Base-by-base conservation (phyloP, 2,797 vertebrate genomes). In the Epinephelus malabaricus region DNA sequence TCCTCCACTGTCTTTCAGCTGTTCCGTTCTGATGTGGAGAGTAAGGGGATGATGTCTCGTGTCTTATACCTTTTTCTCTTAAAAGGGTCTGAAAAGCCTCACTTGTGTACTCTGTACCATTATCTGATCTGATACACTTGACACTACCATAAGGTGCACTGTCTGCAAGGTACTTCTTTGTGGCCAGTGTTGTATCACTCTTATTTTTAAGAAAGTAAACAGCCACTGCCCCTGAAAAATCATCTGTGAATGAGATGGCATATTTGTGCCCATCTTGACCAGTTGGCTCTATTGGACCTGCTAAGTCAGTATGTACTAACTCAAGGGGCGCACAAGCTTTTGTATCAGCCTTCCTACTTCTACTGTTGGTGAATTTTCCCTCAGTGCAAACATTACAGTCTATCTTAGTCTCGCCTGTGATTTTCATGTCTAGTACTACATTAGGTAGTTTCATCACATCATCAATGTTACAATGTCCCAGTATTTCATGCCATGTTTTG, bases 1-100 rank as follows among this genome's bases (percentile, higher is more conserved):
- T 88, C 9, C 69, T 45, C 65, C 86, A 86, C 14, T 78, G 61
- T 40, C 75, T 79, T 6, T 88, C 68, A 8, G 71, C 75, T 15
- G 67, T 79, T 2, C 82, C 77, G 50, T 83, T 85, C 43, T 85
- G 70, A 71, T 82, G 73, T 6, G 76, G 76, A 40, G 76, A 87
- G 51, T 73, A 79, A 7, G 69, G 73, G 1, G 45, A 66, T 38
- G 69, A 78, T 25, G 74, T 79, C 18, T 82, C 71, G 27, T 78
- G 77, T 11, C 73, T 86, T 59, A 73, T 81, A 7, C 73, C 70
- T 30, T 68, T 70, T 15, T 75, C 55, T 27, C 76, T 55, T 63
- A 65, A 51, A 6, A 78, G 65, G 5, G 70, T 19, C 27, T 69
- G 65, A 38, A 78, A 81, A 38, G n/a, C 58, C 27, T 69, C 23